These are phyloP conservation scores for Syritta pipiens DNA, from an alignment of 2,888 invertebrate genomes.

Conservation along the genomic window DNA sequence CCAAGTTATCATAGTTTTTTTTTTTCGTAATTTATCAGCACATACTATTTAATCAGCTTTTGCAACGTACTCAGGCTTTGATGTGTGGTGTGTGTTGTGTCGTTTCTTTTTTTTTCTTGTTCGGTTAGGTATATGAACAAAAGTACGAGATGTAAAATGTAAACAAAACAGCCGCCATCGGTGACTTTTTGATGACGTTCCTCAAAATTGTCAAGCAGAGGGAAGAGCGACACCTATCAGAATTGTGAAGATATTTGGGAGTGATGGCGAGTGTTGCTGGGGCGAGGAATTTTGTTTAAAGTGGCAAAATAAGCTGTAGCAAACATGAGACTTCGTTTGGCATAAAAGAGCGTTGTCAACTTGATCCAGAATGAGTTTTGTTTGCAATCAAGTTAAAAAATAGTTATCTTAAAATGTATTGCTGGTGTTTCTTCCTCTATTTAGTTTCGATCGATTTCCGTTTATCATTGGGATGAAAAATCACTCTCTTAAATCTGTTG, in stretches of 20 bases:
- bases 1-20: conserved; percentile 29
- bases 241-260: neutral
- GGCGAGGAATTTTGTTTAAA: no score
- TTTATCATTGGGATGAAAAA: no score
- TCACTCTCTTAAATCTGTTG: no score
- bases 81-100: no score
- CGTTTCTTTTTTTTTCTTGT: conserved; percentile 25
- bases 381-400: no score
- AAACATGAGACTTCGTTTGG: no score
- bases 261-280: conserved; percentile 1
- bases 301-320: no score
- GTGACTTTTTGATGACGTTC: conserved; percentile 66
- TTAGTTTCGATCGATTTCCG: no score
- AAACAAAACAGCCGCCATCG: conserved; percentile 55
- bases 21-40: conserved; percentile 44
- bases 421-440: no score
- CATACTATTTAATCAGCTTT: conserved; percentile 26
- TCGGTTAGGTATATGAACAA: neutral
- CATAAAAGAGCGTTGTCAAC: no score
- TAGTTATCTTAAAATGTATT: no score
- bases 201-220: conserved; percentile 35
- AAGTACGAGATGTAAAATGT: conserved; percentile 50
- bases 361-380: no score
- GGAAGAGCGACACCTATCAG: conserved; percentile 19
- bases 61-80: conserved; percentile 58